Conservation (phyloP, 2,113 vertebrate species). For the Pan troglodytes region NHGRI_mPanTro3-v2.1_pri NC_072401.2:20972001-20972500, state of each 20-base stretch:
- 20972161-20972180: neutral
- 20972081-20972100: neutral
- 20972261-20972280: neutral
- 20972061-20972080: too few species aligned
- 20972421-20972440: neutral
- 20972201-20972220: neutral
- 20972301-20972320: neutral
- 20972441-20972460: neutral
- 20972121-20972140: neutral
- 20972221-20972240: neutral
- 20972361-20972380: neutral
- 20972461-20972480: conserved; percentile 15
- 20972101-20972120: neutral
- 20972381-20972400: neutral
- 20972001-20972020: rapidly evolving
- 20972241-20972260: neutral
- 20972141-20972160: neutral
- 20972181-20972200: neutral
- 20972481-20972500: neutral
- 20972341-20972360: neutral
- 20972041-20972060: neutral
- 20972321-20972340: neutral
- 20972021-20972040: too few species aligned
- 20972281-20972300: neutral
- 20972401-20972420: neutral